Evolutionary conservation across 1,140 invertebrate species (phyloP), one percentile per base, ranked within the genome.

Genomic region (Ptiloglossa arizonensis): DNA sequence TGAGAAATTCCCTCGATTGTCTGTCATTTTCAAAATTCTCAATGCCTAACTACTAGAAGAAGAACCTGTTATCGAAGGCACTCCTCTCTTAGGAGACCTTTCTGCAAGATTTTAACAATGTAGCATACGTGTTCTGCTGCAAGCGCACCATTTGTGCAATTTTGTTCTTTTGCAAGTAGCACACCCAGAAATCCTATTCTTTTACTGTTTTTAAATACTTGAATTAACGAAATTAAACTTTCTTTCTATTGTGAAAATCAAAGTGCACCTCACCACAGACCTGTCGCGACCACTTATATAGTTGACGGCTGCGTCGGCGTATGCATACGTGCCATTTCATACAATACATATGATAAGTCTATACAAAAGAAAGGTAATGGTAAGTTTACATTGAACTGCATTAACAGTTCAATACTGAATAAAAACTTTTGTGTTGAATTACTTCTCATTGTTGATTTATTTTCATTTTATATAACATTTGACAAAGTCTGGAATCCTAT

Each of bases 1-100:
- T 27, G 91, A 92, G 22, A 91, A 91, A 79, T 93, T 92, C 67
- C 88, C 91, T 75, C 91, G 90, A 80, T 92, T 91, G 54, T 93
- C 92, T 80, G 92, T 92, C 92, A 93, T 93, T 80, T 87, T 83
- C 57, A 71, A 60, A n/a, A 69, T 56, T 32, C 24, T 62, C 35
- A 76, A 67, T 60, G 66, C 46, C 60, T 66, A 73, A 52, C 54
- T 74, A 63, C 54, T 44, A 67, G 32, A 76, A 54, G 63, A 67
- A 80, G 62, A 81, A 84, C 69, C 79, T 81, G 82, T 87, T 85
- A 79, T 80, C 68, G 82, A 85, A 89, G 85, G 87, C 82, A 72
- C 87, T 89, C 81, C 86, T 48, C 76, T 88, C 76, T 88, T 90
- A 90, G 80, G 89, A 90, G 84, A 89, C 87, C 83, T 88, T 89